These are phyloP conservation scores for Drosophila glabriapex DNA, from an alignment of 2,888 invertebrate genomes.

Conservation along the genomic window DNA sequence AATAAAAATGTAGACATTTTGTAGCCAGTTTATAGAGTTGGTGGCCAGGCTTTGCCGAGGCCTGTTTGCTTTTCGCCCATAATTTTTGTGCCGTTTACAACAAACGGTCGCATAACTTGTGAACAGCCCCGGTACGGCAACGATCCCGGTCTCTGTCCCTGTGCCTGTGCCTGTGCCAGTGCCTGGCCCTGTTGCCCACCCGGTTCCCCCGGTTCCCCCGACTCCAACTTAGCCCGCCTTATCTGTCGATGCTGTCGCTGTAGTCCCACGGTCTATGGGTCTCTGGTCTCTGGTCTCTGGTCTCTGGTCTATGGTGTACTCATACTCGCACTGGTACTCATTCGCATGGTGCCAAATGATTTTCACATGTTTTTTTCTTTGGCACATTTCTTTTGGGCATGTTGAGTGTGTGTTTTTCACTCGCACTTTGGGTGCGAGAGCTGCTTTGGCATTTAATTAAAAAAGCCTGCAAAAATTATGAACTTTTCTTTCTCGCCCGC, in stretches of 20 bases:
- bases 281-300: conserved; percentile 1
- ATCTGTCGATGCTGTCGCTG: conserved; percentile 61
- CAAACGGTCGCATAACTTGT: conserved; percentile 77
- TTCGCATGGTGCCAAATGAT: conserved; percentile 71
- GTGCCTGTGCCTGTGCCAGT: conserved; percentile 1
- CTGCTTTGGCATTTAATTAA: conserved; percentile 70
- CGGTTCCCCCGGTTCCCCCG: not conserved
- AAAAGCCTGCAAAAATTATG: conserved; percentile 75
- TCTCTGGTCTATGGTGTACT: conserved; percentile 1
- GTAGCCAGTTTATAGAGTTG: conserved; percentile 76
- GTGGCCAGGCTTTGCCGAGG: conserved; percentile 48
- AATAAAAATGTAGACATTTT: conserved; percentile 70
- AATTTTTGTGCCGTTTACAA: conserved; percentile 74
- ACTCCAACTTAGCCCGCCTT: conserved; percentile 40
- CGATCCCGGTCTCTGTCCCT: conserved; percentile 10
- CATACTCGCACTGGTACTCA: conserved; percentile 22
- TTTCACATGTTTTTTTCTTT: conserved; percentile 69
- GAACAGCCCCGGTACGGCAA: conserved; percentile 22
- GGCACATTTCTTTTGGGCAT: conserved; percentile 59
- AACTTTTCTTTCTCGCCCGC: conserved; percentile 78
- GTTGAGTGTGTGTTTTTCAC: conserved; percentile 49
- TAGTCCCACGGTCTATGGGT: conserved; percentile 44
- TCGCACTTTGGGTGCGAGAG: conserved; percentile 37
- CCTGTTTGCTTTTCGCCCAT: conserved; percentile 76
- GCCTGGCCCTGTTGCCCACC: not conserved